Evolutionary conservation across 2,888 invertebrate genomes (phyloP).

Genomic region (Dasysyrphus albostriatus): DNA sequence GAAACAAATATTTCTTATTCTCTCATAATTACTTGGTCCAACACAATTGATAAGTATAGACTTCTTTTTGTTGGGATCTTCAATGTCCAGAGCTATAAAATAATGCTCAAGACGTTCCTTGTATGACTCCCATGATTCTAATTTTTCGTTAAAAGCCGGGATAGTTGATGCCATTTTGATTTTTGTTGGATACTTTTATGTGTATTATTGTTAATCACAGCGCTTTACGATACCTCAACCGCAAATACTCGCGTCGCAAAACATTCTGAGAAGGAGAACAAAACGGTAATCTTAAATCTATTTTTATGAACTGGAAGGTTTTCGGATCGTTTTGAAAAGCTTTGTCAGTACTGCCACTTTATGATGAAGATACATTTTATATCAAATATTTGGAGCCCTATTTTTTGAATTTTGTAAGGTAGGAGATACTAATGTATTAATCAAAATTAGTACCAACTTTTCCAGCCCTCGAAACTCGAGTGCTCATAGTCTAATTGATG

Average conservation of each 20-base stretch:
- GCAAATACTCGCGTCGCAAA: background rate
- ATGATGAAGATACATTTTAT: background rate
- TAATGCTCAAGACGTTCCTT: constrained; percentile 59
- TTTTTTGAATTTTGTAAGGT: too few relatives aligned
- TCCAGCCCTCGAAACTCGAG: too few relatives aligned
- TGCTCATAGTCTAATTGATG: too few relatives aligned
- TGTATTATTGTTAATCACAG: too few relatives aligned
- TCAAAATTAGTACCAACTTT: too few relatives aligned
- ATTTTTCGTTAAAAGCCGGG: constrained; percentile 52
- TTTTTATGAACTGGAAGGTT: background rate
- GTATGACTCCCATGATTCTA: constrained; percentile 66
- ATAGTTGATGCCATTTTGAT: constrained; percentile 56
- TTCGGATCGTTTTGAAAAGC: background rate
- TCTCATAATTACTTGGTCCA: constrained; percentile 50
- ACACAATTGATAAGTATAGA: constrained; percentile 54
- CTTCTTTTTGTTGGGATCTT: constrained; percentile 56
- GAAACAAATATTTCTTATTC: constrained; percentile 61
- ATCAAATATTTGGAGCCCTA: too few relatives aligned
- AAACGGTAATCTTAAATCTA: background rate
- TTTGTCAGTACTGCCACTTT: background rate
- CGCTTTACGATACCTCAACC: background rate
- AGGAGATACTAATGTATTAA: too few relatives aligned
- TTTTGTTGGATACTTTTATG: background rate
- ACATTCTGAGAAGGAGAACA: background rate
- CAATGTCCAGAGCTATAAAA: constrained; percentile 56